Conservation (phyloP, 1,140 invertebrate species). For the Bombyx mandarina region DNA sequence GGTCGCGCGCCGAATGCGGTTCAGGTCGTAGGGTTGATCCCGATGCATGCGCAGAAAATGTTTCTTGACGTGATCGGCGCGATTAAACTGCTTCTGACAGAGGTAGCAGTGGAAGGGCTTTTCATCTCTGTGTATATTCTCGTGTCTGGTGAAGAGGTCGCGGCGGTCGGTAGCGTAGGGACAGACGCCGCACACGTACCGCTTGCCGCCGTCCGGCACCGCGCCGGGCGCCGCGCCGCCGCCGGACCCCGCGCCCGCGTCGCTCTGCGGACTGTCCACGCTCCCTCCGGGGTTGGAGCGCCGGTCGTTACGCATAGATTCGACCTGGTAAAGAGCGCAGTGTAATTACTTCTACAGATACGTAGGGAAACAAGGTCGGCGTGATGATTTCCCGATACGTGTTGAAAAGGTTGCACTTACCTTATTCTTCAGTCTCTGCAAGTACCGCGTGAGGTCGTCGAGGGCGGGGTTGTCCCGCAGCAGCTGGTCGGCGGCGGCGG, state of each 20-base stretch:
- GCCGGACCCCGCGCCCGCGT: constrained; percentile 17
- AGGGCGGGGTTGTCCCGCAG: constrained; percentile 79
- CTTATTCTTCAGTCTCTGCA: constrained; percentile 77
- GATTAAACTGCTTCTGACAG: constrained; percentile 92
- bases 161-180: constrained; percentile 92
- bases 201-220: constrained; percentile 71
- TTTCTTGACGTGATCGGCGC: constrained; percentile 96
- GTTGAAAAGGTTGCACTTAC: constrained; percentile 32
- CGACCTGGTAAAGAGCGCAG: constrained; percentile 26
- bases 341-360: not conserved
- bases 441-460: constrained; percentile 80
- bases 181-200: constrained; percentile 88
- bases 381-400: not conserved
- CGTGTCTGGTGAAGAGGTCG: constrained; percentile 94
- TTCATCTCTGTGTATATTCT: constrained; percentile 95
- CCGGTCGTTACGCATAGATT: constrained; percentile 33
- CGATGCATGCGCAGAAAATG: constrained; percentile 92
- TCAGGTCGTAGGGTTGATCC: constrained; percentile 88
- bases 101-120: constrained; percentile 95
- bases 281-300: constrained; percentile 4
- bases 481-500: constrained; percentile 74
- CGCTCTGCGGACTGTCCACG: not conserved
- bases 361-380: not conserved
- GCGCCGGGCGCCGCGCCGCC: constrained; percentile 26
- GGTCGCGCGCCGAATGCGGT: constrained; percentile 78